Percentiles rank a stretch among this genome's conserved stretches.
Conservation (phyloP, 1,140 invertebrate genomes). For the Holotrichia oblita region DNA sequence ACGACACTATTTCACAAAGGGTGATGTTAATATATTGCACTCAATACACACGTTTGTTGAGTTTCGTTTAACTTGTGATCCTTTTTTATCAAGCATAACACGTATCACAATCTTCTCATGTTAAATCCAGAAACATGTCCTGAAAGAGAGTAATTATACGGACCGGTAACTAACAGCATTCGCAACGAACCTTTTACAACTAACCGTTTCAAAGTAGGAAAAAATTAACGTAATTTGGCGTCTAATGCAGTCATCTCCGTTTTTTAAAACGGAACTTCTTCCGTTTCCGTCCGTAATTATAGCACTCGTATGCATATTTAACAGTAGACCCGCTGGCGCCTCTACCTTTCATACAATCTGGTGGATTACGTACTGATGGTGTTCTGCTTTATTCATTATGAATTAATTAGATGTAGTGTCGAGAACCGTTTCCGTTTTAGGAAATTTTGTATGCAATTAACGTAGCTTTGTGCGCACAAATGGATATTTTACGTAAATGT, state of each 20-base stretch:
- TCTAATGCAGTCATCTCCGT: conserved; percentile 20
- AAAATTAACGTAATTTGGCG: conserved; percentile 32
- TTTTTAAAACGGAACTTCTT: background rate
- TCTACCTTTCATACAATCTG: background rate
- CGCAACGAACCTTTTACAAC: conserved; percentile 12
- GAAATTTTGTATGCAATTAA: background rate
- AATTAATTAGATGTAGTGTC: background rate
- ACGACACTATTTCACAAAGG: background rate
- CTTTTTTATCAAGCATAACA: background rate
- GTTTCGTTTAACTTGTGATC: background rate
- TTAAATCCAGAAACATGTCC: conserved; percentile 29
- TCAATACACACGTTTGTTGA: background rate
- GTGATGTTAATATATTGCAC: background rate
- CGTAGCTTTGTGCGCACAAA: background rate
- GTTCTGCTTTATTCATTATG: background rate
- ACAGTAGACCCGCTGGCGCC: background rate
- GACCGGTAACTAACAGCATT: background rate
- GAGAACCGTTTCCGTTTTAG: background rate
- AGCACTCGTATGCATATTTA: conserved; percentile 16
- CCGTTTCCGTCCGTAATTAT: conserved; percentile 13
- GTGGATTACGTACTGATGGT: background rate
- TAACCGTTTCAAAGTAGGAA: conserved; percentile 23
- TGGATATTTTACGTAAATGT: background rate
- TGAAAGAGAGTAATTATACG: conserved; percentile 29
- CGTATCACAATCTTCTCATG: background rate